Conservation (phyloP, 2,888 invertebrate species). For the Drosophila aldrichi region DNA sequence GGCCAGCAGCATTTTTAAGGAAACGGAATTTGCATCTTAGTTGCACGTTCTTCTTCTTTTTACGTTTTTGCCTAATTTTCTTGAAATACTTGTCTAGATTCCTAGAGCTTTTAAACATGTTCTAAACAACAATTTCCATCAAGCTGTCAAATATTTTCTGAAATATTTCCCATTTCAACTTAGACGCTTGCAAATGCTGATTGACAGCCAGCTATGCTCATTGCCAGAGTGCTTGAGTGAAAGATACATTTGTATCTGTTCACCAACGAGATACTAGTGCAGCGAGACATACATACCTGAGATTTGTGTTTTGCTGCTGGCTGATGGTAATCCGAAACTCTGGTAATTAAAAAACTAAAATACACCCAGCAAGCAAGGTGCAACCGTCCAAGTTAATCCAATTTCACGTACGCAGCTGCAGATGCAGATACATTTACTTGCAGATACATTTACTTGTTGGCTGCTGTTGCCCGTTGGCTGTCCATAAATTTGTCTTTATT, state of each 20-base stretch:
- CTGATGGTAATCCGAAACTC: constrained; percentile 51
- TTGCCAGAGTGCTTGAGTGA: constrained; percentile 11
- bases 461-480: neutral
- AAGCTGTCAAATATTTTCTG: constrained; percentile 11
- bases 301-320: constrained; percentile 7
- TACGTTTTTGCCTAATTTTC: too few species aligned
- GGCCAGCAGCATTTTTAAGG: too few species aligned
- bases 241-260: constrained; percentile 42
- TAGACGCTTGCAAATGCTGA: constrained; percentile 13
- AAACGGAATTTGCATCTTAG: neutral
- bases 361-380: constrained; percentile 49
- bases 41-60: neutral
- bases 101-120: neutral
- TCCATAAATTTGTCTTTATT: constrained; percentile 68
- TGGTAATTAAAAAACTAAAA: constrained; percentile 67
- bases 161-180: constrained; percentile 22
- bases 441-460: constrained; percentile 1
- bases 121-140: neutral
- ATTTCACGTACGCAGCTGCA: constrained; percentile 61
- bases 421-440: constrained; percentile 23
- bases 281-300: constrained; percentile 41
- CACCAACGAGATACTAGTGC: neutral
- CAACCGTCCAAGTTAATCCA: constrained; percentile 76
- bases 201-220: constrained; percentile 18
- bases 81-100: neutral